Evolutionary conservation across 1,140 invertebrate genomes (phyloP).

Genomic region (Ostrea denselamellosa): DNA sequence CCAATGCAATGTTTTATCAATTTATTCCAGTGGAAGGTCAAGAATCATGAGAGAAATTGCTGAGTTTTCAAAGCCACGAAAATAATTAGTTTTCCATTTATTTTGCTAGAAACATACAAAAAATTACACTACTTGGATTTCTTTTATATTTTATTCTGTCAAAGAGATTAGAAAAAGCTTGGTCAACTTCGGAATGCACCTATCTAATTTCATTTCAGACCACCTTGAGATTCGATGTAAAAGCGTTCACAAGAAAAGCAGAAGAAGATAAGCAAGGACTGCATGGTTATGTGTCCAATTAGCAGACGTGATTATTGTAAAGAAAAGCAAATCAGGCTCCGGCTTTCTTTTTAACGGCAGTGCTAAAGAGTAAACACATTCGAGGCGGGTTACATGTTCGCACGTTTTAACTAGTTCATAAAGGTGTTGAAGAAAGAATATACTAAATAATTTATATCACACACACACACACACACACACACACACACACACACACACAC

Average conservation of each 20-base stretch:
- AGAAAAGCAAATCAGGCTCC: not conserved
- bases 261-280: not conserved
- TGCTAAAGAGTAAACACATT: too few relatives aligned
- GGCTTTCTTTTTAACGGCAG: too few relatives aligned
- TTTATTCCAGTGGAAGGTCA: slow-evolving; percentile 6
- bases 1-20: slow-evolving; percentile 11
- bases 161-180: not conserved
- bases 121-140: not conserved
- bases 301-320: not conserved
- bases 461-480: too few relatives aligned
- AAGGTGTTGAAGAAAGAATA: too few relatives aligned
- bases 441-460: too few relatives aligned
- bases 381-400: not conserved
- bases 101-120: not conserved
- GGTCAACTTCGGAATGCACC: not conserved
- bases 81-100: slow-evolving; percentile 37
- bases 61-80: slow-evolving; percentile 14
- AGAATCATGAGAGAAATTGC: not conserved
- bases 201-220: slow-evolving; percentile 14
- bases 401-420: not conserved
- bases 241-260: slow-evolving; percentile 41
- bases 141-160: not conserved
- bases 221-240: slow-evolving; percentile 44
- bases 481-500: too few relatives aligned
- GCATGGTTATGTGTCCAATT: not conserved